Percentiles rank a stretch among this genome's conserved stretches.
Evolutionary conservation across 2,888 invertebrate species (phyloP).

Genomic region (Parthenolecanium corni): DNA sequence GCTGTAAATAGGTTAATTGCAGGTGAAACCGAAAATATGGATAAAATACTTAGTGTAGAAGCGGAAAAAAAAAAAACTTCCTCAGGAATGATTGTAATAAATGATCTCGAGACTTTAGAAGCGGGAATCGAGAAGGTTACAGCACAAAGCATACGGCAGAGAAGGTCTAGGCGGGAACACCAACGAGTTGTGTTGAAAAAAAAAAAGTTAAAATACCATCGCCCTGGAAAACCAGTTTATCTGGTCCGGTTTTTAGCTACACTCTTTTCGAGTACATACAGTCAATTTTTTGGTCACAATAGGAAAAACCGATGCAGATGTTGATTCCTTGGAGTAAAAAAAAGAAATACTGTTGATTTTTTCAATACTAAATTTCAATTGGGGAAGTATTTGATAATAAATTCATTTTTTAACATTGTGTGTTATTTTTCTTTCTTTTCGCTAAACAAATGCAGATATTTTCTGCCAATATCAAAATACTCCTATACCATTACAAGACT

Average conservation of each 20-base stretch:
- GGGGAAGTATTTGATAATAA: too few relatives aligned
- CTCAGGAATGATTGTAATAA: conserved; percentile 15
- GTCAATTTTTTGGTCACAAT: conserved; percentile 23
- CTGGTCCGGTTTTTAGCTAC: conserved; percentile 17
- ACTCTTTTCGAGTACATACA: conserved; percentile 8
- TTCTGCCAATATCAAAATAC: too few relatives aligned
- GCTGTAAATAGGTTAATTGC: background rate
- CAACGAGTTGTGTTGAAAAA: conserved; percentile 1
- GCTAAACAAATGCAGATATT: too few relatives aligned
- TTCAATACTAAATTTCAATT: too few relatives aligned
- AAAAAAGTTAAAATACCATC: conserved; percentile 23
- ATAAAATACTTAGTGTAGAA: background rate
- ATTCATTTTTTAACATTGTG: too few relatives aligned
- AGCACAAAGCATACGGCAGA: conserved; percentile 1
- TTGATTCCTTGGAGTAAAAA: conserved; percentile 7
- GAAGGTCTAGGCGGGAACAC: conserved; percentile 23
- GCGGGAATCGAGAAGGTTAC: conserved; percentile 7
- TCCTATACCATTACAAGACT: too few relatives aligned
- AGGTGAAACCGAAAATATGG: background rate
- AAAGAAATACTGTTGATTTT: background rate
- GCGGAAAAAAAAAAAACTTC: background rate
- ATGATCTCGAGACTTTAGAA: conserved; percentile 17
- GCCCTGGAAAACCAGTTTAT: conserved; percentile 24
- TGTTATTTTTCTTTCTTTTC: too few relatives aligned
- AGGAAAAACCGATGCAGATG: conserved; percentile 16